A percentile compares a stretch with the other conserved stretches of the same genome.
phyloP scores from a whole-genome alignment of 2,797 vertebrate genomes.

The Carapus acus region DNA sequence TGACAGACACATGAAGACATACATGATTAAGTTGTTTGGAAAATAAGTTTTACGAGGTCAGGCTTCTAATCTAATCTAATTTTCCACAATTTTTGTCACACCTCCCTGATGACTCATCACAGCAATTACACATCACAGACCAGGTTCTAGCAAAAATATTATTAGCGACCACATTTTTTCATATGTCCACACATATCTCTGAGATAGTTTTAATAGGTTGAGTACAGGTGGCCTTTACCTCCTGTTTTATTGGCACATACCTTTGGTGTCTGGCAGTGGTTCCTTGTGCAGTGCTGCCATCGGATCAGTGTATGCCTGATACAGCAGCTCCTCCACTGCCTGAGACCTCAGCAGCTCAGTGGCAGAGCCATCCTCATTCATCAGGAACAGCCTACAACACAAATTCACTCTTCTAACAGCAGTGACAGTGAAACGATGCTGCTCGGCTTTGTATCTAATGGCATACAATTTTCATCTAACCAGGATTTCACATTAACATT shows the following conservation, averaged over 20 bases:
- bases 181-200: background rate
- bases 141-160: too few species aligned
- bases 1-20: slow-evolving; percentile 41
- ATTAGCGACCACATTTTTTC: too few species aligned
- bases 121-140: too few species aligned
- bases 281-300: slow-evolving; percentile 76
- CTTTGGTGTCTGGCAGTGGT: slow-evolving; percentile 73
- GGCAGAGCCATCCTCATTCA: slow-evolving; percentile 81
- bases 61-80: too few species aligned
- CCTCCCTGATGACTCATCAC: too few species aligned
- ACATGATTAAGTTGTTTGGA: too few species aligned
- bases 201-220: background rate
- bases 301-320: slow-evolving; percentile 68
- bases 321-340: slow-evolving; percentile 71
- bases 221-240: background rate
- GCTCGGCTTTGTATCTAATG: too few species aligned
- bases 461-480: too few species aligned
- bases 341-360: slow-evolving; percentile 78
- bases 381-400: slow-evolving; percentile 78
- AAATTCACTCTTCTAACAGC: background rate
- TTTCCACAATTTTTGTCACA: too few species aligned
- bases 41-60: too few species aligned
- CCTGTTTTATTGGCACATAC: slow-evolving; percentile 48
- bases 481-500: too few species aligned
- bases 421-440: background rate